phyloP scores from a whole-genome alignment of 2,888 invertebrate genomes.

The Ornithoptera alexandrae region DNA sequence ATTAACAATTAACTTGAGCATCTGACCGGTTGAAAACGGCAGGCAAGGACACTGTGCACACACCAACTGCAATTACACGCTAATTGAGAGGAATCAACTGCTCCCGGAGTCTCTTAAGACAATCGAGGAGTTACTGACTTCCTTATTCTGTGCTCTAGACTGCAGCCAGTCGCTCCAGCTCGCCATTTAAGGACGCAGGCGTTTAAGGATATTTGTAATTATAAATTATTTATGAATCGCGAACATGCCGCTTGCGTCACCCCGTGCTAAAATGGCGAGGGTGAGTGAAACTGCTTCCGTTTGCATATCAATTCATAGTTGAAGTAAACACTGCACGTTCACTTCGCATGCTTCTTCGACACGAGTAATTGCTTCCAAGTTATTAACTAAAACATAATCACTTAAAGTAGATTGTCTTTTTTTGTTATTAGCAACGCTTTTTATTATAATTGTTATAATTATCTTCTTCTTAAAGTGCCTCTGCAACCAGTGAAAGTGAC shows the following conservation, averaged over 20 bases:
- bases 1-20: slow-evolving; percentile 22
- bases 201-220: neutral
- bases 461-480: too few relatives aligned
- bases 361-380: too few relatives aligned
- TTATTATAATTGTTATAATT: too few relatives aligned
- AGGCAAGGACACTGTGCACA: slow-evolving; percentile 12
- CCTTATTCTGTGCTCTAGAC: slow-evolving; percentile 19
- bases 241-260: neutral
- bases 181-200: slow-evolving; percentile 5
- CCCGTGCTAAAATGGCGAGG: too few relatives aligned
- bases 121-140: slow-evolving; percentile 20
- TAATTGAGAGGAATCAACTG: slow-evolving; percentile 45
- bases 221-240: slow-evolving; percentile 8
- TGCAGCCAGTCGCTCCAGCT: slow-evolving; percentile 13
- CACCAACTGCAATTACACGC: slow-evolving; percentile 37
- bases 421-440: too few relatives aligned
- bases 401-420: too few relatives aligned
- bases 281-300: too few relatives aligned
- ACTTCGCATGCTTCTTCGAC: too few relatives aligned
- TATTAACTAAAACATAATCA: too few relatives aligned
- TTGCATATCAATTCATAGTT: too few relatives aligned
- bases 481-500: too few relatives aligned
- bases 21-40: neutral
- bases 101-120: slow-evolving; percentile 26
- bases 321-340: too few relatives aligned